Evolutionary conservation across 2,797 vertebrate species (phyloP), one percentile per base, ranked within the genome.

Genomic region (Hydrolagus colliei): DNA sequence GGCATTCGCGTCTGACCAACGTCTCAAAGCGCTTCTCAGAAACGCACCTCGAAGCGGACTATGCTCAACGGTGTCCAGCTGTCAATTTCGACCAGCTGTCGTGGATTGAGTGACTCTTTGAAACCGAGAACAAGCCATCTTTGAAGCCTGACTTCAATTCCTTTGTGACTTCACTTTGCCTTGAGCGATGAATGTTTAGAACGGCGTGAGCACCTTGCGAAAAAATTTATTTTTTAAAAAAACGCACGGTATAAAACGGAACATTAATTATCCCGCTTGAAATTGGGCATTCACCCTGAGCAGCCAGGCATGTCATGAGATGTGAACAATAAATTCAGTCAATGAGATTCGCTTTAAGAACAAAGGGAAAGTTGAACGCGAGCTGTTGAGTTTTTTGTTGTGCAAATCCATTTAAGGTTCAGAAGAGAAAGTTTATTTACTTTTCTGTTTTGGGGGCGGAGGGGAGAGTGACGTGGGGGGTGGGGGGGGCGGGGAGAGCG

Each of bases 341-440:
- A 84, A 84, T 84, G 71, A 71, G 41, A 63, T 16, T 11, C 71
- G 32, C 79, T 84, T 84, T 84, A 84, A 84, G 32, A 52, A 35
- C 18, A 71, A 84, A 67, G 79, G 67, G 63, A 27, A 20, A 71
- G 79, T 67, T 84, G 16, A 52, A 84, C 79, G 68, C 41, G 16
- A 9, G 4, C 79, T 22, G 27, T 9, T 68, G 79, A 35, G 79
- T 84, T 71, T 71, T 27, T 27, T 27, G 27, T 27, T 84, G 71
- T 84, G 27, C 16, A 27, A 84, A 6, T 35, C 2, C 32, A 16
- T 35, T 71, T 84, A 16, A 27, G 67, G 65, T 71, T 20, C 27
- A 84, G 79, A 27, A 12, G 18, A 67, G 35, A 84, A 84, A 63
- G 63, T 71, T 84, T 84, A 12, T 18, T 84, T 52, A 52, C 41